phyloP scores from a whole-genome alignment of 1,140 invertebrate species.

The Pseudomyrmex sp. region DNA sequence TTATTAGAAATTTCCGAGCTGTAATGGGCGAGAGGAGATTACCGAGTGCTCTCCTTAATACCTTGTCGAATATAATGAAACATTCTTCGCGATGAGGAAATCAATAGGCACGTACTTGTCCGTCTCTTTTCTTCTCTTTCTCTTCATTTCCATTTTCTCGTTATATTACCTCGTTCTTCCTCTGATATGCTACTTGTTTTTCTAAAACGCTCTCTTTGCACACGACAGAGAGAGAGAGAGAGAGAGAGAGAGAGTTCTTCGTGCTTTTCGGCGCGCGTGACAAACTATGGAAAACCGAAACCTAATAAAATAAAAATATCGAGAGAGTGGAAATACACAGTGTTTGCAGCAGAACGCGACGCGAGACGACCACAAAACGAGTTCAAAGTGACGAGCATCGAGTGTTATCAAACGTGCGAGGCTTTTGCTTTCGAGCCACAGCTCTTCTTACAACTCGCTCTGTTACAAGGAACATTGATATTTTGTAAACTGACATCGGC shows the following conservation, averaged over 20 bases:
- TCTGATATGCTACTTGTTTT: background rate
- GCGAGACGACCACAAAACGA: conserved; percentile 17
- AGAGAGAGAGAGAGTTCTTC: background rate
- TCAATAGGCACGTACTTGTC: conserved; percentile 6
- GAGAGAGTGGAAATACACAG: conserved; percentile 33
- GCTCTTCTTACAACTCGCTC: conserved; percentile 1
- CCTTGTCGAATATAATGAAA: conserved; percentile 38
- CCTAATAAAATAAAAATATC: background rate
- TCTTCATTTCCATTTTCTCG: background rate
- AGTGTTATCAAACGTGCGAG: conserved; percentile 29
- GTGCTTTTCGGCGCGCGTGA: background rate
- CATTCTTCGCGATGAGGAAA: conserved; percentile 7
- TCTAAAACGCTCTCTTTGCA: background rate
- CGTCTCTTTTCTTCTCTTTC: background rate
- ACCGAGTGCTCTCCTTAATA: conserved; percentile 13
- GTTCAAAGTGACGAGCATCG: conserved; percentile 39
- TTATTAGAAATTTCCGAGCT: conserved; percentile 48
- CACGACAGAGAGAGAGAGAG: background rate
- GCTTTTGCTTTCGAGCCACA: conserved; percentile 38
- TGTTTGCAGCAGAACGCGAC: background rate
- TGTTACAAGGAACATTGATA: conserved; percentile 27
- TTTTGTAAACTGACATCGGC: conserved; percentile 10
- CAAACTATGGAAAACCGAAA: too few species aligned
- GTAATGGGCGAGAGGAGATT: conserved; percentile 42
- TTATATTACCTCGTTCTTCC: background rate